Conservation (phyloP, 2,797 vertebrate species). For the Semotilus atromaculatus region DNA sequence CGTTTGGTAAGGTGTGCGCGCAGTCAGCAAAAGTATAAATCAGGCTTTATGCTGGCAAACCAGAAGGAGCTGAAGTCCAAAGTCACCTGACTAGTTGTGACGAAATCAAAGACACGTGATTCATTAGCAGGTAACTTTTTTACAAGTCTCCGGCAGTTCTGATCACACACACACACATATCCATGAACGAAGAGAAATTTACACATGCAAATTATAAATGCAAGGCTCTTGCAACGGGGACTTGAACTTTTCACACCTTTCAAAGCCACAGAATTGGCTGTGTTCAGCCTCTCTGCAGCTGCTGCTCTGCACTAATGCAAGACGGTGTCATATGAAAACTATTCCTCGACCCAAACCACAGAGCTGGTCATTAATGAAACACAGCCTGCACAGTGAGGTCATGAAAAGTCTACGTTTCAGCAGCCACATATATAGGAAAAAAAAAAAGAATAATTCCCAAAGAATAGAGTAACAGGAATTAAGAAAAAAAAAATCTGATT, state of each 20-base stretch:
- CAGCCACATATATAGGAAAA: slow-evolving; percentile 82
- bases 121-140: slow-evolving; percentile 77
- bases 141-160: slow-evolving; percentile 84
- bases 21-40: too few relatives aligned
- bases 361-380: slow-evolving; percentile 98
- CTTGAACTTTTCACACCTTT: slow-evolving; percentile 98
- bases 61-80: slow-evolving; percentile 61
- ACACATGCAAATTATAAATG: slow-evolving; percentile 80
- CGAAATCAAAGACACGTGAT: slow-evolving; percentile 77
- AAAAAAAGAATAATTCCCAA: slow-evolving; percentile 84
- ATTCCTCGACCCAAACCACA: slow-evolving; percentile 93
- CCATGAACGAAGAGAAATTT: slow-evolving; percentile 60
- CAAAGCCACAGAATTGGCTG: slow-evolving; percentile 93
- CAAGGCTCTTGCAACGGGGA: slow-evolving; percentile 85
- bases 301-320: slow-evolving; percentile 87
- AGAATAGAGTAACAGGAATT: slow-evolving; percentile 91
- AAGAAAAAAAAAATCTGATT: slow-evolving; percentile 84
- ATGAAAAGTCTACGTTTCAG: slow-evolving; percentile 97
- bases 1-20: too few relatives aligned
- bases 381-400: slow-evolving; percentile 95
- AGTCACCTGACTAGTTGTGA: slow-evolving; percentile 75
- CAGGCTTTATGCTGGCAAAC: slow-evolving; percentile 2
- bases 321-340: slow-evolving; percentile 98
- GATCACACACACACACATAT: slow-evolving; percentile 47
- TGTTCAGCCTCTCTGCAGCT: slow-evolving; percentile 92